Conservation (phyloP, 2,113 vertebrate genomes). For the Thamnaconus septentrionalis region DNA sequence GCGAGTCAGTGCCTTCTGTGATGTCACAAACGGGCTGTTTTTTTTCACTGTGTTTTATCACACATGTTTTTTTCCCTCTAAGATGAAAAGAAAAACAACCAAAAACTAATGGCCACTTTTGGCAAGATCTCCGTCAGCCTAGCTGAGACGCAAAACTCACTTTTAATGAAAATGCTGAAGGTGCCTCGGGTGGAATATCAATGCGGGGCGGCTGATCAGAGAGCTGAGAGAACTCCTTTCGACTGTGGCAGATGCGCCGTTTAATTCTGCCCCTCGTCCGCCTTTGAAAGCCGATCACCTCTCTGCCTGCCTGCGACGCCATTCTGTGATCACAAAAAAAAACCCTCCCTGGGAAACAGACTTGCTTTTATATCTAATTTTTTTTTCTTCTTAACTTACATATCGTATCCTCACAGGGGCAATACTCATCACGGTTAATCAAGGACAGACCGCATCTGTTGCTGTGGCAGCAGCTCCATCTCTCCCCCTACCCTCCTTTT, state of each 20-base stretch:
- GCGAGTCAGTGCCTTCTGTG: too few relatives aligned
- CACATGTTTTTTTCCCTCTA: not conserved
- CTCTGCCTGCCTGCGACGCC: conserved; percentile 19
- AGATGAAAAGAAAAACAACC: not conserved
- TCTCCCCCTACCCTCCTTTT: conserved; percentile 4
- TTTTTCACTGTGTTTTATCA: too few relatives aligned
- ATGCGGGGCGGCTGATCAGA: conserved; percentile 20
- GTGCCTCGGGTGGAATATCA: not conserved
- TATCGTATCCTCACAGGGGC: conserved; percentile 41
- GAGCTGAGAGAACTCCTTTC: conserved; percentile 1
- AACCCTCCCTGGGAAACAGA: conserved; percentile 50
- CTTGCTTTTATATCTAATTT: conserved; percentile 52
- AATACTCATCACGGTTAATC: conserved; percentile 62
- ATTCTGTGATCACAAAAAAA: conserved; percentile 36
- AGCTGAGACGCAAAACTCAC: not conserved
- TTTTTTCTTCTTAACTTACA: conserved; percentile 22
- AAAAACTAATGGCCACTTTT: not conserved
- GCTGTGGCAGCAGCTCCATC: too few relatives aligned
- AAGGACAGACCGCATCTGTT: conserved; percentile 68
- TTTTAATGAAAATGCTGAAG: not conserved
- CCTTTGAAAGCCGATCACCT: conserved; percentile 27
- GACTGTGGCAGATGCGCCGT: conserved; percentile 13
- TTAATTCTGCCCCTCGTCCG: conserved; percentile 21
- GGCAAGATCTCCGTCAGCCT: too few relatives aligned
- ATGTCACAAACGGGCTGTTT: too few relatives aligned